Evolutionary conservation across 2,113 vertebrate species (phyloP).

Genomic region (Carassius carassius): DNA sequence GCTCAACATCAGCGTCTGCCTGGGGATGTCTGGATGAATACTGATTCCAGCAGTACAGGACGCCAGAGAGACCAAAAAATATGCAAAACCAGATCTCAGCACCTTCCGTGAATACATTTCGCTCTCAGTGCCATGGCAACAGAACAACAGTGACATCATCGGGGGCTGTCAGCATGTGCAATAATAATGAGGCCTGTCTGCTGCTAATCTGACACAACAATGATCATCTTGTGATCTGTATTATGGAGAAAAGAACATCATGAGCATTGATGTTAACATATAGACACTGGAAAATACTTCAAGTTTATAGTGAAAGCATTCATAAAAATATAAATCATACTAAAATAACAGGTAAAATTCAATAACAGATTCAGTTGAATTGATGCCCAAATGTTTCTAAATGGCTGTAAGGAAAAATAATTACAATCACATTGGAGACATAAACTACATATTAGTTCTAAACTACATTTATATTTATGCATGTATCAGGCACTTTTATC

Average conservation of each 20-base stretch:
- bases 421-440: neutral
- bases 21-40: constrained; percentile 64
- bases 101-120: constrained; percentile 39
- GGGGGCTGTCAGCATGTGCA: constrained; percentile 20
- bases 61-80: constrained; percentile 44
- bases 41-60: constrained; percentile 60
- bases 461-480: no score
- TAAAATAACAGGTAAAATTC: neutral
- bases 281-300: neutral
- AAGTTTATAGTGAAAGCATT: no score
- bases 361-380: neutral
- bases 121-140: constrained; percentile 46
- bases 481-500: neutral
- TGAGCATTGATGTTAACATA: no score
- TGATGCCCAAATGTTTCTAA: neutral
- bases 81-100: constrained; percentile 50
- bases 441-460: neutral
- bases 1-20: constrained; percentile 59
- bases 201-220: constrained; percentile 9
- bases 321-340: neutral
- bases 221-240: neutral
- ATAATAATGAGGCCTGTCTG: constrained; percentile 14
- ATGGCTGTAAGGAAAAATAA: neutral
- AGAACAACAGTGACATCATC: constrained; percentile 50
- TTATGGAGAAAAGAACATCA: neutral